phyloP scores from a whole-genome alignment of 2,888 invertebrate genomes.

The Clistopyga incitator region DNA sequence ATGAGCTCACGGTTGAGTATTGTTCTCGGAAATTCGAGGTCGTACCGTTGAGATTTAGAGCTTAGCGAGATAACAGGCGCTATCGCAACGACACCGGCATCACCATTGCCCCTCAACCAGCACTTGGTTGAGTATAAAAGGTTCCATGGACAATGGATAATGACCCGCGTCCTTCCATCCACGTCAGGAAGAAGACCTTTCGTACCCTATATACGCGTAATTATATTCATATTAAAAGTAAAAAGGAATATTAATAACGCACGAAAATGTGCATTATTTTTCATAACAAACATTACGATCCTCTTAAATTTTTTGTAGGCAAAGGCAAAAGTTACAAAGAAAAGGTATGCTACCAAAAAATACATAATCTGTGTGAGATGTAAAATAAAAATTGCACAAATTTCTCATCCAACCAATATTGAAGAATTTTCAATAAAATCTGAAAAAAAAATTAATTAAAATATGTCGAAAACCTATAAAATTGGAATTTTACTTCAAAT shows the following conservation, averaged over 20 bases:
- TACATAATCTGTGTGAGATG: no score
- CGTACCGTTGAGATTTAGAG: conserved; percentile 33
- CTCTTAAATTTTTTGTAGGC: neutral
- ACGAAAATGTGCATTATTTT: neutral
- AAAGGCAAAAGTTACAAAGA: neutral
- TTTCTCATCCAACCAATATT: no score
- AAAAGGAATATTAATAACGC: neutral
- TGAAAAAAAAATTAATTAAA: no score
- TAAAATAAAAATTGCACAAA: no score
- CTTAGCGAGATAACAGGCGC: conserved; percentile 37
- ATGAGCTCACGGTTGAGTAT: neutral
- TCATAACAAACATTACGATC: neutral
- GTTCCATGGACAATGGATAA: conserved; percentile 23
- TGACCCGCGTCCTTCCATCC: conserved; percentile 19
- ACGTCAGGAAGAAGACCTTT: conserved; percentile 21
- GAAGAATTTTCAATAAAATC: no score
- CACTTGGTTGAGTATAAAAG: conserved; percentile 20
- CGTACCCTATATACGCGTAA: conserved; percentile 1
- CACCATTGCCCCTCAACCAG: neutral
- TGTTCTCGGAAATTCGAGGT: conserved; percentile 36
- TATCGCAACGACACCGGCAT: conserved; percentile 22
- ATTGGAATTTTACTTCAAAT: no score
- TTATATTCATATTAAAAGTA: conserved; percentile 5
- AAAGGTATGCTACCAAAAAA: no score
- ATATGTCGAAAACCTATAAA: no score